A percentile compares a stretch with the other conserved stretches of the same genome.
Evolutionary conservation across 1,140 invertebrate species (phyloP).

Genomic region (Neuroterus valhalla): DNA sequence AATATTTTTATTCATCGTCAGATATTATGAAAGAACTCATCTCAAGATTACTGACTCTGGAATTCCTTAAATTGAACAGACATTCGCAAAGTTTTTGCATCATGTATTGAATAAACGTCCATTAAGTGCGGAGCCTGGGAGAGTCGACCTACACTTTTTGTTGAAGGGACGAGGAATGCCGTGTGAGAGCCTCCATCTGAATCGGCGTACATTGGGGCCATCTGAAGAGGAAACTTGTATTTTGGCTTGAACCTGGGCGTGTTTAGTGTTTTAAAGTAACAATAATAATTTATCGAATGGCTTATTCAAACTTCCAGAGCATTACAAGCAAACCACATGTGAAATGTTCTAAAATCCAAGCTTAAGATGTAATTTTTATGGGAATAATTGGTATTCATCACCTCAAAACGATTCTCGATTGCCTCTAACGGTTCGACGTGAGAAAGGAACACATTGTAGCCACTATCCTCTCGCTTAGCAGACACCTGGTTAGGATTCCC

Average conservation of each 20-base stretch:
- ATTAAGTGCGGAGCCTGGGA: neutral
- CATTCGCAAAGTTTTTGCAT: neutral
- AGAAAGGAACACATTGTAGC: no score
- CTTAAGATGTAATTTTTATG: no score
- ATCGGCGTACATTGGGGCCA: slow-evolving; percentile 63
- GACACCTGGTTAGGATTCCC: no score
- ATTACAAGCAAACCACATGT: no score
- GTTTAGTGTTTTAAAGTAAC: neutral
- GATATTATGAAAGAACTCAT: no score
- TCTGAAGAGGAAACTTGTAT: slow-evolving; percentile 33
- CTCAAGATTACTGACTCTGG: neutral
- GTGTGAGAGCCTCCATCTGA: slow-evolving; percentile 65
- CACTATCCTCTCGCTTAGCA: no score
- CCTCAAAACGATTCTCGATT: no score
- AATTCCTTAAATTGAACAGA: neutral
- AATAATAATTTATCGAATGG: neutral
- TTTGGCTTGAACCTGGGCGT: neutral
- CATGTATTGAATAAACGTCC: neutral
- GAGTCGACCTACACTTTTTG: slow-evolving; percentile 51
- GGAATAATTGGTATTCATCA: no score
- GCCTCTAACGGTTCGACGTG: no score
- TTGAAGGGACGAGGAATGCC: slow-evolving; percentile 50
- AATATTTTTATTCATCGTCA: no score
- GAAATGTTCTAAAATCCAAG: no score
- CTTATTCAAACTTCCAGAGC: no score